Conservation (phyloP, 1,140 invertebrate species). For the Rhagoletis zephyria region DNA sequence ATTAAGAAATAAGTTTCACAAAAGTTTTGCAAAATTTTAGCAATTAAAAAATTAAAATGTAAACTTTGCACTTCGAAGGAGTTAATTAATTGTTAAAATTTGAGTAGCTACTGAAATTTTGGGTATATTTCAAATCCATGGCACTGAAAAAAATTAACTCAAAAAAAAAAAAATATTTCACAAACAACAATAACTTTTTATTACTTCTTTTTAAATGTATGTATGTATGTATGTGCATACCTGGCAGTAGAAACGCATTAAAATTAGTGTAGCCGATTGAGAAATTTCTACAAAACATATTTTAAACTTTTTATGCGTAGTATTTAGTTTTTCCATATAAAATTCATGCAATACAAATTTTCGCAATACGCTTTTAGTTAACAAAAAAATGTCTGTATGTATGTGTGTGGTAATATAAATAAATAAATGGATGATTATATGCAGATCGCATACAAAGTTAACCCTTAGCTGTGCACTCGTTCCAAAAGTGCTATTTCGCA, state of each 20-base stretch:
- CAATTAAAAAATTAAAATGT: too few species aligned
- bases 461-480: conserved; percentile 37
- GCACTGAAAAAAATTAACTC: too few species aligned
- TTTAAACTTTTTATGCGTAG: conserved; percentile 19
- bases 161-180: background rate
- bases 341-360: conserved; percentile 31
- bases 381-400: background rate
- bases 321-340: conserved; percentile 18
- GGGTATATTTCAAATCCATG: background rate
- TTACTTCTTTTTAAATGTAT: background rate
- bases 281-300: background rate
- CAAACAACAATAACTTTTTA: background rate
- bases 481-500: conserved; percentile 29
- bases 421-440: conserved; percentile 13
- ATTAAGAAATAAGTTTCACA: too few species aligned
- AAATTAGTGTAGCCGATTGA: background rate
- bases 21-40: too few species aligned
- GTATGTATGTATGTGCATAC: background rate
- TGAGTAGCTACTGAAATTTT: background rate
- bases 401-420: background rate
- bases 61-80: too few species aligned
- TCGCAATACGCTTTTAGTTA: conserved; percentile 17
- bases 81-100: too few species aligned
- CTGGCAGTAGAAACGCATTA: background rate
- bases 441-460: conserved; percentile 46